Evolutionary conservation across 2,888 invertebrate genomes (phyloP).

Genomic region (Lepidochitona cinerea): DNA sequence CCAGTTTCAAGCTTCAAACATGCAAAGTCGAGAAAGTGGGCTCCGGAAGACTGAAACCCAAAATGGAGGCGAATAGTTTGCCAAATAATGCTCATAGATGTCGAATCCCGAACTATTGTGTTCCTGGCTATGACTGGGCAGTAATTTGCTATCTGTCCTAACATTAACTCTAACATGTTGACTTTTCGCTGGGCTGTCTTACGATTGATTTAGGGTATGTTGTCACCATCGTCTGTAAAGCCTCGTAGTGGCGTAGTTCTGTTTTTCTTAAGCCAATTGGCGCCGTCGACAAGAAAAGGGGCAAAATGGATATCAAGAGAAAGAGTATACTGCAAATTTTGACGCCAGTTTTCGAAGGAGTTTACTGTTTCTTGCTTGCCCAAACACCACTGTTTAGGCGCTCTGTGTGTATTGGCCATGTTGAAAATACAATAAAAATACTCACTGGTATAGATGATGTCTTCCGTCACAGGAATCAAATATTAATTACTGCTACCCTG

Average conservation of each 20-base stretch:
- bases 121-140: slow-evolving; percentile 25
- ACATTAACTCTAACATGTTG: slow-evolving; percentile 25
- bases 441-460: too few relatives aligned
- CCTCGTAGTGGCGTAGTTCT: slow-evolving; percentile 20
- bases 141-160: slow-evolving; percentile 34
- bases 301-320: slow-evolving; percentile 22
- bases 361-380: slow-evolving; percentile 20
- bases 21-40: slow-evolving; percentile 29
- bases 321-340: slow-evolving; percentile 13
- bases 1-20: slow-evolving; percentile 23
- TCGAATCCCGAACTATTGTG: slow-evolving; percentile 30
- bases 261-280: slow-evolving; percentile 27
- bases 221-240: slow-evolving; percentile 16
- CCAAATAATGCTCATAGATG: slow-evolving; percentile 23
- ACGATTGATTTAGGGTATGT: background rate
- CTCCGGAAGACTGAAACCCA: slow-evolving; percentile 31
- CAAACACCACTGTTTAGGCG: slow-evolving; percentile 27
- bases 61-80: slow-evolving; percentile 28
- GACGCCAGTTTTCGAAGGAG: slow-evolving; percentile 22
- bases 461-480: too few relatives aligned
- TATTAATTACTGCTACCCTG: too few relatives aligned
- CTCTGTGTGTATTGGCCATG: slow-evolving; percentile 9
- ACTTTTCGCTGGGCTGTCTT: slow-evolving; percentile 30
- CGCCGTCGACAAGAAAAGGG: slow-evolving; percentile 20
- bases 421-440: too few relatives aligned